phyloP scores from a whole-genome alignment of 2,797 vertebrate species.

The Falco concolor region DNA sequence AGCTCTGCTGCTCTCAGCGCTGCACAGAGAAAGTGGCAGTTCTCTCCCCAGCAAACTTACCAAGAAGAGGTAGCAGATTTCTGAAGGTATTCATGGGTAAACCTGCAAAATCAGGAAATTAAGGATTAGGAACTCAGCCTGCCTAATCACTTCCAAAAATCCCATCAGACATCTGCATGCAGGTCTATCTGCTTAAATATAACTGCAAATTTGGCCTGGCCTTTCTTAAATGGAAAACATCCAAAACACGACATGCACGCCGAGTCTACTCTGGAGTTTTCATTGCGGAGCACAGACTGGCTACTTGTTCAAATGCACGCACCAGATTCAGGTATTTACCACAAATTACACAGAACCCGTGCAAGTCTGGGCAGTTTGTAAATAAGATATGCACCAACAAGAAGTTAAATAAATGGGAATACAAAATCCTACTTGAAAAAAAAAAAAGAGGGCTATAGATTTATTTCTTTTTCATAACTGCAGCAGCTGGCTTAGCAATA shows the following conservation, averaged over 20 bases:
- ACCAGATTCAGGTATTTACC: fast-evolving
- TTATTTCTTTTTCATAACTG: neutral
- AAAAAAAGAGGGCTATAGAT: neutral
- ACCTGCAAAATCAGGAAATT: neutral
- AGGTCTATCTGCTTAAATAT: neutral
- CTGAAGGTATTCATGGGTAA: neutral
- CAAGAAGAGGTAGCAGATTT: neutral
- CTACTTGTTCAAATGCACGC: fast-evolving
- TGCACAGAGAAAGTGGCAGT: neutral
- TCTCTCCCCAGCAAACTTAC: neutral
- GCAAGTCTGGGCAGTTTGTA: neutral
- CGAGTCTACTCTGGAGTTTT: neutral
- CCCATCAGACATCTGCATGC: neutral
- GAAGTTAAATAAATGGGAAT: neutral
- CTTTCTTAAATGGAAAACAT: neutral
- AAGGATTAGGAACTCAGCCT: neutral
- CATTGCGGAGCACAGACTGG: neutral
- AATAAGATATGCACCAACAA: neutral
- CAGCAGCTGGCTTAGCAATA: neutral
- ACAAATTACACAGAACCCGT: neutral
- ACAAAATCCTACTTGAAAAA: neutral
- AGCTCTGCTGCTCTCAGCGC: neutral
- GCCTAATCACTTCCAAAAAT: neutral
- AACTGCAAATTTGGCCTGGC: neutral
- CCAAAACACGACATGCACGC: neutral